Conservation (phyloP, 2,888 invertebrate genomes). For the Agriotes lineatus region DNA sequence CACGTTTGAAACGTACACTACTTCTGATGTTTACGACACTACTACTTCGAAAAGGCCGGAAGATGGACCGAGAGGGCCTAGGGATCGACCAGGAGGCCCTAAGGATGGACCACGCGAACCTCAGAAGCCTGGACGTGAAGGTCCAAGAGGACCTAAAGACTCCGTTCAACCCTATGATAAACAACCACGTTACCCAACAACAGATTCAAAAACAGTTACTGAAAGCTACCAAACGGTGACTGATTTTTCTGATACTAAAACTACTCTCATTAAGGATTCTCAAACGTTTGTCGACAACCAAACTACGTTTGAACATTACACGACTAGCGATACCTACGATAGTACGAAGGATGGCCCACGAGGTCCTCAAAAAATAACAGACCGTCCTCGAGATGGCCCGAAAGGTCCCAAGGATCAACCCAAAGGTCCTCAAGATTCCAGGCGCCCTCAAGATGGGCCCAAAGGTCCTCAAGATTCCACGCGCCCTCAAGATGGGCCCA, state of each 20-base stretch:
- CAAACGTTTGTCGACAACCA: slow-evolving; percentile 55
- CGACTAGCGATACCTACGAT: slow-evolving; percentile 49
- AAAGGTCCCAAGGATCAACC: slow-evolving; percentile 10
- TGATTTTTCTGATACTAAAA: slow-evolving; percentile 55
- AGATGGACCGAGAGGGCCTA: slow-evolving; percentile 31
- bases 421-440: slow-evolving; percentile 6
- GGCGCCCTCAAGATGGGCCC: neutral
- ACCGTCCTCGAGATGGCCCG: slow-evolving; percentile 16
- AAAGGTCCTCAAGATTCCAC: slow-evolving; percentile 4
- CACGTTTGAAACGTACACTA: slow-evolving; percentile 55
- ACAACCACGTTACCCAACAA: slow-evolving; percentile 18
- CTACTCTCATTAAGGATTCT: slow-evolving; percentile 53
- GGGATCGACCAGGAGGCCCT: slow-evolving; percentile 16
- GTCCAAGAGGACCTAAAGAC: slow-evolving; percentile 17
- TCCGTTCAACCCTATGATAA: neutral
- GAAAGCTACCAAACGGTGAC: slow-evolving; percentile 54
- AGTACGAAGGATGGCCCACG: slow-evolving; percentile 47
- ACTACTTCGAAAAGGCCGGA: slow-evolving; percentile 14
- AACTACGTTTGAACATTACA: slow-evolving; percentile 56
- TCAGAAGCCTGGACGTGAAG: neutral
- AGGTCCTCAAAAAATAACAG: slow-evolving; percentile 25
- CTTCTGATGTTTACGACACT: slow-evolving; percentile 45
- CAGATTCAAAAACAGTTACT: slow-evolving; percentile 51
- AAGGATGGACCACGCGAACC: slow-evolving; percentile 1
- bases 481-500: slow-evolving; percentile 6